Conservation (phyloP, 2,113 vertebrate genomes). For the Macquaria australasica region DNA sequence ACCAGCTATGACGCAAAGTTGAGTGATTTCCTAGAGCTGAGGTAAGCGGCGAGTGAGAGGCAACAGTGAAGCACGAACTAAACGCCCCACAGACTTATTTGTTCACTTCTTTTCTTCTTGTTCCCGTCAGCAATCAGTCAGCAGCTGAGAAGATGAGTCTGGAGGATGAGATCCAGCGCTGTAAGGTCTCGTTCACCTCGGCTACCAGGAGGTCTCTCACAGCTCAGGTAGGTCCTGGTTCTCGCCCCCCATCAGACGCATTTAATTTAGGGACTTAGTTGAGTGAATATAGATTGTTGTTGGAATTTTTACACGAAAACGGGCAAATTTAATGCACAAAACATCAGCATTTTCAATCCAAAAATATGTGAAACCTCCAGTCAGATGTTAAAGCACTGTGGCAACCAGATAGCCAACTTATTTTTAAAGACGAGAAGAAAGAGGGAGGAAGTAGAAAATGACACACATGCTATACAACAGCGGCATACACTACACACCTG, state of each 20-base stretch:
- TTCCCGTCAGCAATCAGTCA: slow-evolving; percentile 83
- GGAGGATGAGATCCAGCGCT: slow-evolving; percentile 87
- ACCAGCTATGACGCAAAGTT: slow-evolving; percentile 75
- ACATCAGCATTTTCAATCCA: neutral
- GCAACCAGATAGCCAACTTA: too few species aligned
- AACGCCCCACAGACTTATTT: neutral
- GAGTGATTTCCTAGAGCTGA: slow-evolving; percentile 81
- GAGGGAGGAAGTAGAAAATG: too few species aligned
- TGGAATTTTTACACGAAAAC: too few species aligned
- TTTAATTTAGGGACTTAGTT: neutral
- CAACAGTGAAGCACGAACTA: fast-evolving
- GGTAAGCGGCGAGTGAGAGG: slow-evolving; percentile 77
- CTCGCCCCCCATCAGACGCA: fast-evolving
- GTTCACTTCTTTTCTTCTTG: neutral
- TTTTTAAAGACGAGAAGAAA: too few species aligned
- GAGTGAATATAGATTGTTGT: neutral
- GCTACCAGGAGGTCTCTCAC: slow-evolving; percentile 81
- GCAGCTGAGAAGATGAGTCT: slow-evolving; percentile 87
- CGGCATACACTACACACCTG: too few species aligned
- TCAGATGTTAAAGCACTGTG: too few species aligned
- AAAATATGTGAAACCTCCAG: too few species aligned
- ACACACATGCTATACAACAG: too few species aligned
- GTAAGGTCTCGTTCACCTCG: slow-evolving; percentile 64
- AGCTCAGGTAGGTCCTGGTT: slow-evolving; percentile 83
- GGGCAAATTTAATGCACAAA: neutral